phyloP scores from a whole-genome alignment of 2,113 vertebrate genomes.

The Todiramphus chloris region DNA sequence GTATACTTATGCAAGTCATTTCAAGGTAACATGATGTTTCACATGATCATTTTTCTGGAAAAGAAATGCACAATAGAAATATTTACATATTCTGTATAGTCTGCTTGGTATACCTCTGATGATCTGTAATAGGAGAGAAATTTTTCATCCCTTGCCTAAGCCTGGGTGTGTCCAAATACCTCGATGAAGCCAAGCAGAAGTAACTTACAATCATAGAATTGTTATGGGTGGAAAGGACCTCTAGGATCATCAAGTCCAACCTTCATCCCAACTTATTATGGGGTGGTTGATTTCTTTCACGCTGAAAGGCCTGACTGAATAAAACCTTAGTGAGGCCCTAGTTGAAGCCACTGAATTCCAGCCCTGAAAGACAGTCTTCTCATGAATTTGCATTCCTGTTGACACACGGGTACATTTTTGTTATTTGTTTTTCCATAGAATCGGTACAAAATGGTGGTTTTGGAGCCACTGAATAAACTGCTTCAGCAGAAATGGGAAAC shows the following conservation, averaged over 20 bases:
- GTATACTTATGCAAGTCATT: fast-evolving
- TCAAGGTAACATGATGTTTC: background rate
- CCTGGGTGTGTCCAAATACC: background rate
- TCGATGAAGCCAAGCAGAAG: background rate
- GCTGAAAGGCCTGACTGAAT: background rate
- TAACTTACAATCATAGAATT: background rate
- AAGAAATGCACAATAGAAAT: fast-evolving
- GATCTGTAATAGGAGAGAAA: background rate
- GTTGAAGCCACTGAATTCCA: background rate
- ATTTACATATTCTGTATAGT: background rate
- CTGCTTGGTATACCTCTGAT: background rate
- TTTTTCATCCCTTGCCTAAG: background rate
- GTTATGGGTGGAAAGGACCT: no score
- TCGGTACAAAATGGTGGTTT: constrained; percentile 89
- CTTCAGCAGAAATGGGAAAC: constrained; percentile 90
- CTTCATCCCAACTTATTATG: no score
- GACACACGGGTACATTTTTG: background rate
- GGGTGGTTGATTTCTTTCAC: background rate
- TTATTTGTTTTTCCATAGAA: constrained; percentile 70
- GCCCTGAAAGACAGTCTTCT: background rate
- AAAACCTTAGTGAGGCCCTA: background rate
- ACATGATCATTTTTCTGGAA: fast-evolving
- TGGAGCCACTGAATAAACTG: constrained; percentile 86
- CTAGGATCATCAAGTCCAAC: no score
- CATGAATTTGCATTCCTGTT: background rate